Conservation (phyloP, 2,888 invertebrate genomes). For the Boloria euphrosyne region DNA sequence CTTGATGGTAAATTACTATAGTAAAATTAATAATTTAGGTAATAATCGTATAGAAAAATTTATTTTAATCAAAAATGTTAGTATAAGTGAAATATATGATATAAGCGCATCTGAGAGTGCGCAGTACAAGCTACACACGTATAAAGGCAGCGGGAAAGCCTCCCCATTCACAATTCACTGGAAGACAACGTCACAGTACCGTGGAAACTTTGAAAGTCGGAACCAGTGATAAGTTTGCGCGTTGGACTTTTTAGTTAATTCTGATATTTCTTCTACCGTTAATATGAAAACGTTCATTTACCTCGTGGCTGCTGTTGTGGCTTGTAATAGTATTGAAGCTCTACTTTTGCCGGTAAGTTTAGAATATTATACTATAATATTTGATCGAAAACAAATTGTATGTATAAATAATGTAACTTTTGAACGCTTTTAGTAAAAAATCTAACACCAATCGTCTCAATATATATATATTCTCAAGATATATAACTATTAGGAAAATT, state of each 20-base stretch:
- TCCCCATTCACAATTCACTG: constrained; percentile 71
- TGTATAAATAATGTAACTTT: no score
- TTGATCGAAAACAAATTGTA: neutral
- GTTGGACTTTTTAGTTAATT: constrained; percentile 14
- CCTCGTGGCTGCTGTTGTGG: constrained; percentile 56
- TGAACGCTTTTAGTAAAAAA: no score
- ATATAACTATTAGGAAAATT: no score
- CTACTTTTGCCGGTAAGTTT: constrained; percentile 69
- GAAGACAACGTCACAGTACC: constrained; percentile 56
- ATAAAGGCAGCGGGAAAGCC: constrained; percentile 68
- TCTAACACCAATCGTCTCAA: no score
- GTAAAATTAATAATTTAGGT: neutral
- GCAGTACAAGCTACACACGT: constrained; percentile 65
- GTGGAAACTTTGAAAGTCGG: constrained; percentile 45
- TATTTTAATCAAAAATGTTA: constrained; percentile 23
- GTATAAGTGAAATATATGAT: constrained; percentile 45
- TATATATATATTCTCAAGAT: no score
- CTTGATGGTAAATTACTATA: no score
- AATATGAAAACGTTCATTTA: constrained; percentile 66
- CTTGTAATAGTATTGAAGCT: constrained; percentile 61
- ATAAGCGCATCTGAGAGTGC: constrained; percentile 69
- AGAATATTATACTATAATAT: neutral
- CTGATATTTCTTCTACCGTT: constrained; percentile 23
- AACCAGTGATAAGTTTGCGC: constrained; percentile 29
- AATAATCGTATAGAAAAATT: neutral